These are phyloP conservation scores for Panthera leo DNA, from an alignment of 2,113 vertebrate genomes.

Conservation along the genomic window DNA sequence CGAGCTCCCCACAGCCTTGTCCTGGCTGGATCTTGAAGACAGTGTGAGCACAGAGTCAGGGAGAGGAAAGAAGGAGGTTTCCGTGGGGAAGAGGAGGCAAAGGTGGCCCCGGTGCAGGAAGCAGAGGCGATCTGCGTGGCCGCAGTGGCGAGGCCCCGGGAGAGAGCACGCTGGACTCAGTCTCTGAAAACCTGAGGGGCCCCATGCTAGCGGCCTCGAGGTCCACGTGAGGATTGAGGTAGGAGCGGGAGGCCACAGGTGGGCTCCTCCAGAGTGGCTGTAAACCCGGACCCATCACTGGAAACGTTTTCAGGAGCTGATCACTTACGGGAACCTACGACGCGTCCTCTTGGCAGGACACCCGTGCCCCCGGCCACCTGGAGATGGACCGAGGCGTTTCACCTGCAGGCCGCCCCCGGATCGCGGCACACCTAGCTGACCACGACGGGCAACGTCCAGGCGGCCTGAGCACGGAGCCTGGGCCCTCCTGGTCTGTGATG, in stretches of 20 bases:
- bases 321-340: neutral
- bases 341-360: neutral
- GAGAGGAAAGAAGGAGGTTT: neutral
- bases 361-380: neutral
- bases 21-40: neutral
- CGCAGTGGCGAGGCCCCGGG: accelerated
- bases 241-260: neutral
- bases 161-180: accelerated
- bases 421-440: neutral
- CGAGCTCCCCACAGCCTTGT: neutral
- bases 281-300: neutral
- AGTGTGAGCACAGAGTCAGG: neutral
- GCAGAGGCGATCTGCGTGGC: neutral
- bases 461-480: neutral
- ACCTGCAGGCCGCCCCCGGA: neutral
- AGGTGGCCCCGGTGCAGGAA: accelerated
- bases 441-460: accelerated
- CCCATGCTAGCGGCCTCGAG: neutral
- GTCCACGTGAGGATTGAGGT: accelerated
- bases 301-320: neutral
- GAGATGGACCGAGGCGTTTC: neutral
- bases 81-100: accelerated
- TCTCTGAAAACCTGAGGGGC: neutral
- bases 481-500: neutral
- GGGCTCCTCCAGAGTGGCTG: accelerated